phyloP scores from a whole-genome alignment of 1,140 invertebrate species.

The Drosophila takahashii region DNA sequence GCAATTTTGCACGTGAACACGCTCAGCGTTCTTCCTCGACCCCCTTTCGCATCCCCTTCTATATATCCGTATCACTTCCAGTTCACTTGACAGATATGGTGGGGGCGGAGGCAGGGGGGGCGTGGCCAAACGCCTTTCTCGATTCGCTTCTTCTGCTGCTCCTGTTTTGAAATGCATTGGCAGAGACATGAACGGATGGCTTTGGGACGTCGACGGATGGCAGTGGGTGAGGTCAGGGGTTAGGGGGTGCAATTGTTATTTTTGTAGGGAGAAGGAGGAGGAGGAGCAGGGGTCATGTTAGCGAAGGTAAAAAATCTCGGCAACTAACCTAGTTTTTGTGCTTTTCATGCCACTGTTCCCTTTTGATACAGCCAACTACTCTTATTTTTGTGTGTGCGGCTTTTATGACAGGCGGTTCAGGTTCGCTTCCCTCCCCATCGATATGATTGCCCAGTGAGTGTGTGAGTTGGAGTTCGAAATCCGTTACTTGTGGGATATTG shows the following conservation, averaged over 20 bases:
- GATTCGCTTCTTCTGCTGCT: constrained; percentile 36
- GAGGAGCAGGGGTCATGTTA: constrained; percentile 7
- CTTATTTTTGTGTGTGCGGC: constrained; percentile 33
- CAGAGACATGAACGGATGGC: constrained; percentile 20
- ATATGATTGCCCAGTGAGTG: constrained; percentile 29
- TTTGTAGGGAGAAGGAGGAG: constrained; percentile 10
- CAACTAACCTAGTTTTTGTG: constrained; percentile 78
- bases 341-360: constrained; percentile 61
- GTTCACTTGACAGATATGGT: constrained; percentile 77
- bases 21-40: constrained; percentile 48
- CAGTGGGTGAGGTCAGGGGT: background rate
- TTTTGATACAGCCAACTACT: constrained; percentile 39
- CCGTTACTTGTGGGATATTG: constrained; percentile 59
- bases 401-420: constrained; percentile 62
- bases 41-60: background rate
- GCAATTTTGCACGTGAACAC: constrained; percentile 83
- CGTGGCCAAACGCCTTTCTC: constrained; percentile 44
- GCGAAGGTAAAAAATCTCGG: constrained; percentile 55
- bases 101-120: constrained; percentile 13
- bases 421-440: constrained; percentile 21
- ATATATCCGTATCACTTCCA: constrained; percentile 73
- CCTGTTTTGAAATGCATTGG: constrained; percentile 57
- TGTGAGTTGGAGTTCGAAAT: constrained; percentile 26
- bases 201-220: constrained; percentile 6
- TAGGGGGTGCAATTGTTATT: constrained; percentile 49